phyloP scores from a whole-genome alignment of 2,113 vertebrate genomes.

The Psammodynastes pulverulentus region DNA sequence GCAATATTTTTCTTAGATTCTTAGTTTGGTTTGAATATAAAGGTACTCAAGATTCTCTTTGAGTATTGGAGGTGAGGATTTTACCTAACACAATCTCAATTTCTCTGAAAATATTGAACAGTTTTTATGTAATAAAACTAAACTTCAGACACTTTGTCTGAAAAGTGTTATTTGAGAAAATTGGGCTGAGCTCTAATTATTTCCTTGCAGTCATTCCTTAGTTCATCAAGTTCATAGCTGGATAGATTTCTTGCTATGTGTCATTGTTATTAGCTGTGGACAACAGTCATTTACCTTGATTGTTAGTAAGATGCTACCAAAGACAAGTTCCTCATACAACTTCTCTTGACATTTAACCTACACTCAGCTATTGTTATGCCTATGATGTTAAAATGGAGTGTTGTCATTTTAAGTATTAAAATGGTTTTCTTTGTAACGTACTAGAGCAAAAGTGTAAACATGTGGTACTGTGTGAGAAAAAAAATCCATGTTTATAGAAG shows the following conservation, averaged over 20 bases:
- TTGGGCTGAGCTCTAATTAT: neutral
- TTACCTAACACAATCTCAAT: neutral
- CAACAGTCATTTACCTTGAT: neutral
- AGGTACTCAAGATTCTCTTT: neutral
- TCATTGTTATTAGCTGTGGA: neutral
- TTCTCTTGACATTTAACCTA: conserved; percentile 32
- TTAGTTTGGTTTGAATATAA: neutral
- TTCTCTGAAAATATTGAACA: neutral
- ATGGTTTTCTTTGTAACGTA: conserved; percentile 55
- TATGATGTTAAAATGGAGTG: conserved; percentile 48
- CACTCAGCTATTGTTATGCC: neutral
- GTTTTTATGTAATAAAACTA: neutral
- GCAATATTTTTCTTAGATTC: neutral
- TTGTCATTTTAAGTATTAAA: conserved; percentile 52
- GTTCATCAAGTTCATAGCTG: neutral
- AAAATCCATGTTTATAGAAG: conserved; percentile 39
- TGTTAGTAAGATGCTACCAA: neutral
- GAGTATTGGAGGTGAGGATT: neutral
- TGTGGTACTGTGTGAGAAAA: conserved; percentile 51
- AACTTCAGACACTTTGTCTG: neutral
- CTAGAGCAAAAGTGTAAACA: conserved; percentile 51
- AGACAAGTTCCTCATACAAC: conserved; percentile 36
- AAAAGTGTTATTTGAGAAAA: neutral
- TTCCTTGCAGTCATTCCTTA: neutral
- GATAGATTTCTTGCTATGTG: neutral